Conservation (phyloP, 2,113 vertebrate genomes). For the Leuciscus idus region DNA sequence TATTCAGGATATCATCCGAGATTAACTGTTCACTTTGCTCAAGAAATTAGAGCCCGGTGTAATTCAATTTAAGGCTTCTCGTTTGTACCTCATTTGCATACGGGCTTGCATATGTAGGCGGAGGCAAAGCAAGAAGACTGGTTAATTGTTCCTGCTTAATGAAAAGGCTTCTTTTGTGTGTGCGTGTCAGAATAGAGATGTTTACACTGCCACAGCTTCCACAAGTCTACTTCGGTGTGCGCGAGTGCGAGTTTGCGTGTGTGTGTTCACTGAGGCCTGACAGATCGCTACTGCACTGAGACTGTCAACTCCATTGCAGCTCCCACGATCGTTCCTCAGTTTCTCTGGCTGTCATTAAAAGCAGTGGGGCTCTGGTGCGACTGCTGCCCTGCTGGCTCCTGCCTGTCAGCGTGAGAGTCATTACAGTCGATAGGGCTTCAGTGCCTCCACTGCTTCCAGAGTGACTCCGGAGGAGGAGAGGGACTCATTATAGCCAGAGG, state of each 20-base stretch:
- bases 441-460: constrained; percentile 41
- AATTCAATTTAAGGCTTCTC: constrained; percentile 53
- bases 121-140: constrained; percentile 44
- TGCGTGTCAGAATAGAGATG: constrained; percentile 35
- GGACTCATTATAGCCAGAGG: constrained; percentile 50
- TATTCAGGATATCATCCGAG: constrained; percentile 52
- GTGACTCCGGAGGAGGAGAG: constrained; percentile 44
- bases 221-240: not conserved
- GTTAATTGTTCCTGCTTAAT: constrained; percentile 55
- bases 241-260: not conserved
- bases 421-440: constrained; percentile 48
- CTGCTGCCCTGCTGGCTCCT: constrained; percentile 45
- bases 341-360: constrained; percentile 45
- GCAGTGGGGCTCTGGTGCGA: constrained; percentile 43
- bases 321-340: constrained; percentile 36
- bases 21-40: constrained; percentile 56
- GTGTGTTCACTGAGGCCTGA: constrained; percentile 35
- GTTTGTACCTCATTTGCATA: constrained; percentile 38
- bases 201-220: constrained; percentile 24
- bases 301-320: constrained; percentile 43
- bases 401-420: constrained; percentile 47
- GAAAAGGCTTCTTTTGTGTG: constrained; percentile 37
- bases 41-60: constrained; percentile 52
- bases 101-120: constrained; percentile 38
- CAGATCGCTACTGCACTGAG: constrained; percentile 40